Evolutionary conservation across 2,888 invertebrate species (phyloP).

Genomic region (Pterostichus madidus): DNA sequence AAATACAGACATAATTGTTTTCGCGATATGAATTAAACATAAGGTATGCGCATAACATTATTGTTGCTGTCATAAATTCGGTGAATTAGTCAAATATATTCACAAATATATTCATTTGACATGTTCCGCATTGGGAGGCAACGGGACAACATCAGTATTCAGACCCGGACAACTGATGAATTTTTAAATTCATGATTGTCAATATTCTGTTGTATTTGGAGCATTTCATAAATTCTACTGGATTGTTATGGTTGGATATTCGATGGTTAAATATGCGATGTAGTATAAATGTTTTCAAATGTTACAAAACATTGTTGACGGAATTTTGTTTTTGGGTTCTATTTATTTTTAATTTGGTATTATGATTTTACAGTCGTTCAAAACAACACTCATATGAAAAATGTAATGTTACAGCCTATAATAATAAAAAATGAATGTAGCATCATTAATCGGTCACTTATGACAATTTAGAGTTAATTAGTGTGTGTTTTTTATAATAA

Average conservation of each 20-base stretch:
- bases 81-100: conserved; percentile 42
- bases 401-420: too few relatives aligned
- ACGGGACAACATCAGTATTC: conserved; percentile 21
- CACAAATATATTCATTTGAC: conserved; percentile 48
- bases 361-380: too few relatives aligned
- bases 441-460: too few relatives aligned
- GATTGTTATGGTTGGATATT: background rate
- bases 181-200: conserved; percentile 38
- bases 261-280: background rate
- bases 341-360: too few relatives aligned
- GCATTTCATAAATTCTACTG: conserved; percentile 12
- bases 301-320: background rate
- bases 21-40: conserved; percentile 28
- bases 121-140: background rate
- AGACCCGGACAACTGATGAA: conserved; percentile 34
- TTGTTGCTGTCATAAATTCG: conserved; percentile 7
- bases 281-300: background rate
- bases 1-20: too few relatives aligned
- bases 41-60: conserved; percentile 26
- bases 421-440: too few relatives aligned
- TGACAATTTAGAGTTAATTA: too few relatives aligned
- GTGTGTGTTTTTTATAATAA: too few relatives aligned
- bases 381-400: too few relatives aligned
- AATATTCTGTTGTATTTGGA: conserved; percentile 15
- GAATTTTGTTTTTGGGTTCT: background rate